These are phyloP conservation scores for Drosophila mercatorum DNA, from an alignment of 2,888 invertebrate genomes.

Conservation along the genomic window DNA sequence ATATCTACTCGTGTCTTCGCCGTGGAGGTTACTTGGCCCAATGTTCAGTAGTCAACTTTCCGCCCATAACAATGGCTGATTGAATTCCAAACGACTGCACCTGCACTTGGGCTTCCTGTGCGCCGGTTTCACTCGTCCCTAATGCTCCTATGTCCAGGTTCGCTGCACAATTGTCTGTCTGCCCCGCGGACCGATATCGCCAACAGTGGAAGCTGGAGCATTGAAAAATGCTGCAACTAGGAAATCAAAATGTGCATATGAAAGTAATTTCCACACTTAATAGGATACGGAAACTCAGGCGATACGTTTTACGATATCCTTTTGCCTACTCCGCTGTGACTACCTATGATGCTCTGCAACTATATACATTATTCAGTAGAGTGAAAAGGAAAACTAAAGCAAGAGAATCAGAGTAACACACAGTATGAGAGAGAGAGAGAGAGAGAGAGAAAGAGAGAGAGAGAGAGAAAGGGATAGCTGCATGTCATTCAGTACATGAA, in stretches of 20 bases:
- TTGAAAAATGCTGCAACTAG: conserved; percentile 59
- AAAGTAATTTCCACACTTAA: conserved; percentile 78
- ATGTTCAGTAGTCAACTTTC: conserved; percentile 10
- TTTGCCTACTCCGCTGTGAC: conserved; percentile 48
- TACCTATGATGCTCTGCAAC: conserved; percentile 51
- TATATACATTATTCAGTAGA: conserved; percentile 60
- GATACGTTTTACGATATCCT: conserved; percentile 77
- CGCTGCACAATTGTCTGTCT: conserved; percentile 31
- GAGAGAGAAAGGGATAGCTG: conserved; percentile 14
- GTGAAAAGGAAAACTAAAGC: background rate
- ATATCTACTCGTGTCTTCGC: background rate
- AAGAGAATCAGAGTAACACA: background rate
- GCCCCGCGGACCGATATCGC: conserved; percentile 27
- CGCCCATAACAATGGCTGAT: conserved; percentile 34
- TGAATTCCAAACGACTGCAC: conserved; percentile 38
- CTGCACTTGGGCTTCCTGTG: conserved; percentile 39
- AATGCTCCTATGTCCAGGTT: conserved; percentile 17
- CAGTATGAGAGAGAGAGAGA: background rate
- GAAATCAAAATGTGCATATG: conserved; percentile 80
- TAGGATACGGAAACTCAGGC: conserved; percentile 75
- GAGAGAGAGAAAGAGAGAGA: background rate
- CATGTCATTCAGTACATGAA: conserved; percentile 62
- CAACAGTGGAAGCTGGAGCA: conserved; percentile 32
- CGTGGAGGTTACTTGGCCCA: conserved; percentile 5
- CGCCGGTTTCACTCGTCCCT: conserved; percentile 9